Conservation (phyloP, 1,140 invertebrate genomes). For the Phthorimaea operculella region DNA sequence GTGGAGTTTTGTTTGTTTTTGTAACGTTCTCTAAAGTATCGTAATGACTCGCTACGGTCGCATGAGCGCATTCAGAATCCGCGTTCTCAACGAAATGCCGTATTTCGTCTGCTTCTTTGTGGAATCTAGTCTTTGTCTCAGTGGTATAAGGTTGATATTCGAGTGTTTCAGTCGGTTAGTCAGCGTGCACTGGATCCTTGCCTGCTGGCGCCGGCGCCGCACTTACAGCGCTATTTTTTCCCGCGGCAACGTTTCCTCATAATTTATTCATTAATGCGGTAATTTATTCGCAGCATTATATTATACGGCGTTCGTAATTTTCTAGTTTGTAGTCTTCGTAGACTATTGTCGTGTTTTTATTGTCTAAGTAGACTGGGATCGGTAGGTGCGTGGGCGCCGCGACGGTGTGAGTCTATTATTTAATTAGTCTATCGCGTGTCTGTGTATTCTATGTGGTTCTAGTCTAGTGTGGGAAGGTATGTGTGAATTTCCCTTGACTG, state of each 20-base stretch:
- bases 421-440: slow-evolving; percentile 32
- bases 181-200: slow-evolving; percentile 45
- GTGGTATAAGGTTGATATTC: slow-evolving; percentile 20
- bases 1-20: slow-evolving; percentile 45
- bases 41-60: slow-evolving; percentile 58
- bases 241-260: slow-evolving; percentile 42
- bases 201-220: slow-evolving; percentile 55
- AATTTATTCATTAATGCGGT: slow-evolving; percentile 59
- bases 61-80: slow-evolving; percentile 54
- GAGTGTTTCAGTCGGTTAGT: slow-evolving; percentile 14
- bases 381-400: slow-evolving; percentile 24
- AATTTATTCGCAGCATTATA: slow-evolving; percentile 45
- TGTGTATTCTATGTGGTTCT: slow-evolving; percentile 8
- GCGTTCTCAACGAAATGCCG: slow-evolving; percentile 26
- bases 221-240: slow-evolving; percentile 58
- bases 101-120: slow-evolving; percentile 21
- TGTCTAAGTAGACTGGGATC: slow-evolving; percentile 29
- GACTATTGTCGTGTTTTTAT: slow-evolving; percentile 37
- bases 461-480: slow-evolving; percentile 24
- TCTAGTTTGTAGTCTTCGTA: slow-evolving; percentile 46
- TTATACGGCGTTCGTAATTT: slow-evolving; percentile 34
- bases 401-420: slow-evolving; percentile 17
- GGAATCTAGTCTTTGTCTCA: neutral
- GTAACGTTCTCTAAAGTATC: slow-evolving; percentile 48
- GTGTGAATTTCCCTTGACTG: slow-evolving; percentile 2